These are phyloP conservation scores for Lithodes maja DNA, from an alignment of 2,888 invertebrate genomes.

Conservation along the genomic window DNA sequence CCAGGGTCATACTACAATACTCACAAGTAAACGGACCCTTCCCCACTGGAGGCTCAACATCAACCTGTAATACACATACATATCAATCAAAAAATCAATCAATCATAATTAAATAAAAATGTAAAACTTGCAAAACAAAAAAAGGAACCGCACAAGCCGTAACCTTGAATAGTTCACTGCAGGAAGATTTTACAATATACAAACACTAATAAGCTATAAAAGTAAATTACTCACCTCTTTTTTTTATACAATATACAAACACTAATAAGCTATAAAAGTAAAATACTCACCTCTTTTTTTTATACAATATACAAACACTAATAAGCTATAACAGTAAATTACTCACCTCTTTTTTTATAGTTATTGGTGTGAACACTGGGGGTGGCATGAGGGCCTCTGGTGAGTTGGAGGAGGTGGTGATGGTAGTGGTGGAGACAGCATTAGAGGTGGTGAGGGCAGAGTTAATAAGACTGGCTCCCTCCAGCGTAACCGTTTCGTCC, in stretches of 20 bases:
- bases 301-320: neutral
- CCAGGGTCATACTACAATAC: conserved; percentile 44
- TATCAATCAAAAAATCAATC: neutral
- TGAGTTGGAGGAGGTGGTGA: conserved; percentile 14
- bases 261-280: too few relatives aligned
- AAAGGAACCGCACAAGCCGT: too few relatives aligned
- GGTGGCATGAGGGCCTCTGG: neutral
- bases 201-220: too few relatives aligned
- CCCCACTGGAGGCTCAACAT: conserved; percentile 55
- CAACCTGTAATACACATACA: conserved; percentile 11
- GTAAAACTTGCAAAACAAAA: too few relatives aligned
- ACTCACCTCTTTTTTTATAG: conserved; percentile 35
- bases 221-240: too few relatives aligned
- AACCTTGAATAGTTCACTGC: too few relatives aligned
- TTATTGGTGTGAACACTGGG: neutral
- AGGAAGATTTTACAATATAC: too few relatives aligned
- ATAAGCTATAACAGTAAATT: neutral
- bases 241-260: too few relatives aligned
- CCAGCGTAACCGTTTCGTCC: conserved; percentile 49
- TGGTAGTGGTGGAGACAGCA: neutral
- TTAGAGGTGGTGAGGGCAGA: conserved; percentile 27
- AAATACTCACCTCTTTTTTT: neutral
- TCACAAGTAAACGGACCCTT: conserved; percentile 65
- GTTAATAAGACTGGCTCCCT: conserved; percentile 46
- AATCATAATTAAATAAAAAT: too few relatives aligned